phyloP scores from a whole-genome alignment of 2,888 invertebrate species.

The Chrysina gloriosa region DNA sequence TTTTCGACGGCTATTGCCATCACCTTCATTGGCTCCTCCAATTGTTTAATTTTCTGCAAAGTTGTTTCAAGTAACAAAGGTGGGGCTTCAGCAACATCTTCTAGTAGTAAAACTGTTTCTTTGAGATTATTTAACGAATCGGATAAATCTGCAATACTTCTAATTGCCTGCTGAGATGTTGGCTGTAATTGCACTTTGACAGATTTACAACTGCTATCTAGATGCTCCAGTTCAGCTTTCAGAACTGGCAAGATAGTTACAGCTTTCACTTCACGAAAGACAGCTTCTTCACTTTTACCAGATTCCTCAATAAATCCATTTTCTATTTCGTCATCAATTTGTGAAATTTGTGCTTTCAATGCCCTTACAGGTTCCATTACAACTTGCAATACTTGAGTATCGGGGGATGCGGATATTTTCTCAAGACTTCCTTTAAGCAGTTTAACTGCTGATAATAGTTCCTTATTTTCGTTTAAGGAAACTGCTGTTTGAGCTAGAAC shows the following conservation, averaged over 20 bases:
- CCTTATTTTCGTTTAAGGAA: background rate
- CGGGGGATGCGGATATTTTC: background rate
- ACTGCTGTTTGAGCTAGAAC: background rate
- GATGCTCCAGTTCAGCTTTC: constrained; percentile 6
- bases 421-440: background rate
- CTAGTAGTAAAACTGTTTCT: background rate
- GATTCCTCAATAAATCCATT: background rate
- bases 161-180: background rate
- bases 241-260: background rate
- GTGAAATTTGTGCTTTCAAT: constrained; percentile 22
- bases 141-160: constrained; percentile 14
- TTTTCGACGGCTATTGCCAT: background rate
- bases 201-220: constrained; percentile 5
- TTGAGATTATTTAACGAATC: background rate
- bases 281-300: background rate
- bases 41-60: background rate
- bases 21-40: constrained; percentile 9
- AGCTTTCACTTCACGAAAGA: background rate
- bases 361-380: constrained; percentile 1
- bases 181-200: constrained; percentile 20
- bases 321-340: constrained; percentile 19
- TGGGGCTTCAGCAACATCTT: background rate
- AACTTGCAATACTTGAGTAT: constrained; percentile 3
- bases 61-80: background rate
- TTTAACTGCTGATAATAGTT: constrained; percentile 1